A percentile compares a stretch with the other conserved stretches of the same genome.
phyloP scores from a whole-genome alignment of 2,113 vertebrate genomes.

The Oryzias melastigma region DNA sequence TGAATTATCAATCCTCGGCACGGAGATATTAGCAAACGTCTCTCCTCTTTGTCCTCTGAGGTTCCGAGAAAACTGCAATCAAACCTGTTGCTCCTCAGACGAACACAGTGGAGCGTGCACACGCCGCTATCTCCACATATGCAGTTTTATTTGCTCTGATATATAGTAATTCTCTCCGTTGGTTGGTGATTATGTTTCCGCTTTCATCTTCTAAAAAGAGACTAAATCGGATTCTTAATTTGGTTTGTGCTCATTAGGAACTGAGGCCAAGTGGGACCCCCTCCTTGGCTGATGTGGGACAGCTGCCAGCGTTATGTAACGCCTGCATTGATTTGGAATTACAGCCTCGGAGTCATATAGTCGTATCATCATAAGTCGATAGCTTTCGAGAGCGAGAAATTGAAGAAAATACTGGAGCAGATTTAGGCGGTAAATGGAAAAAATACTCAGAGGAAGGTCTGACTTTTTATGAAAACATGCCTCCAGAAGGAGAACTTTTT shows the following conservation, averaged over 20 bases:
- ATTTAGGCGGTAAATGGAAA: constrained; percentile 37
- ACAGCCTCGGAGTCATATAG: constrained; percentile 48
- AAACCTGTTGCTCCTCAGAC: constrained; percentile 42
- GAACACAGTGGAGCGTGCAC: constrained; percentile 14
- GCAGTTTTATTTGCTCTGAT: neutral
- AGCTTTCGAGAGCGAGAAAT: constrained; percentile 44
- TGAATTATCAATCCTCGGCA: constrained; percentile 44
- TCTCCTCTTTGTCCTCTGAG: constrained; percentile 35
- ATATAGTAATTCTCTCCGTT: constrained; percentile 26
- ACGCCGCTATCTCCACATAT: constrained; percentile 4
- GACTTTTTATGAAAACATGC: neutral
- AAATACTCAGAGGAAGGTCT: constrained; percentile 10
- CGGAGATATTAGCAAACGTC: constrained; percentile 48
- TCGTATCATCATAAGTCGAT: constrained; percentile 6
- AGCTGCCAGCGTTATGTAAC: constrained; percentile 40
- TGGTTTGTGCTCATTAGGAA: constrained; percentile 63
- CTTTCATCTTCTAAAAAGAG: constrained; percentile 67
- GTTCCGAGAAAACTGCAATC: constrained; percentile 23
- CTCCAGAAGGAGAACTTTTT: too few relatives aligned
- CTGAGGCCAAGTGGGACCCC: constrained; percentile 53
- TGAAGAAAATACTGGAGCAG: constrained; percentile 26
- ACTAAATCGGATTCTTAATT: constrained; percentile 67
- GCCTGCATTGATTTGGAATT: constrained; percentile 55
- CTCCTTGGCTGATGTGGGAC: constrained; percentile 40
- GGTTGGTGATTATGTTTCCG: constrained; percentile 54